Evolutionary conservation across 2,113 vertebrate species (phyloP), one percentile per base, ranked within the genome.

Genomic region (Hemibates koningsi): DNA sequence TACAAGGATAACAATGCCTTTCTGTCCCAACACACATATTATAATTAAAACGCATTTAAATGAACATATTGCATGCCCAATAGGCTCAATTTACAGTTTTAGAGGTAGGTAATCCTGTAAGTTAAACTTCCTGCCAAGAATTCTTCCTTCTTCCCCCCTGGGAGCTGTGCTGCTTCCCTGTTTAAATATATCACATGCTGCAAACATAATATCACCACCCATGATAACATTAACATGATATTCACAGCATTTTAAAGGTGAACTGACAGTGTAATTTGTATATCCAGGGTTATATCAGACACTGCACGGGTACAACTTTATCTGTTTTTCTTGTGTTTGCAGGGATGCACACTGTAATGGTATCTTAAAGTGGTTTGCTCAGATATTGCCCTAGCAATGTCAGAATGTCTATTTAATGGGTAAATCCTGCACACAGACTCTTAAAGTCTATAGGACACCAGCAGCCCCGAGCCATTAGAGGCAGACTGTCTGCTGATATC

Each of bases 401-500:
- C 71, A 71, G 34, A 66, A 80, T 84, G 21, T n/a, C 82, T 80
- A 36, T 82, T 84, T 91, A 87, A 90, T 86, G 78, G 52, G 27
- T 63, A 80, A 84, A 83, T 52, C 81, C 71, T 19, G 45, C 21
- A 61, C 45, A 61, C 71, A 83, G 59, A 29, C 81, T 85, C 14
- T 66, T 73, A 68, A 57, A 80, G 83, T 89, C 88, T 73, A 66
- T 54, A 78, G 83, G 79, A 91, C 56, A 85, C 29, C 84, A 86
- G 59, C 36, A 87, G 87, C 87, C 90, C 59, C 8, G 1, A 84
- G 76, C 84, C 73, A 85, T 93, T 88, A 89, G 53, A 89, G 56
- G 27, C 81, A 91, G 83, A 89, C 84, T 78, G 82, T 89, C 88
- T 90, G 88, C 87, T 83, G 86, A 91, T 89, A 84, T 89, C 82